Base-by-base conservation (phyloP, 2,797 vertebrate species). In the Tokudaia muenninki region DNA sequence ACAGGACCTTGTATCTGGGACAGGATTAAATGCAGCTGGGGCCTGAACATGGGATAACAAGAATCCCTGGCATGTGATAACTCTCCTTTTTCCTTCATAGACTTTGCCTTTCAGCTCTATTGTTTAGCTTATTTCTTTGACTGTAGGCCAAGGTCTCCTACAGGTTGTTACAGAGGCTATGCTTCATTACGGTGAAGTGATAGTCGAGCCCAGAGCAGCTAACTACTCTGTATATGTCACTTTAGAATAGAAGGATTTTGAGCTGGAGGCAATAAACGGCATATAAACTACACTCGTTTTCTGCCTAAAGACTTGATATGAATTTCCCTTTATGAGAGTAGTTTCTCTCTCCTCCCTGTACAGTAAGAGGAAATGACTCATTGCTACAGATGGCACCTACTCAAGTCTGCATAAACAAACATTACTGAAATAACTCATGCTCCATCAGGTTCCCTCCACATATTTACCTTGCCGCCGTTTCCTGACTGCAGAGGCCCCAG, bases 401-500 rank as follows among this genome's bases (percentile, higher is more conserved):
- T 70, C 72, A 44, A 78, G 92, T 88, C 79, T 89, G 24, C 55
- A 82, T 29, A 94, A 87, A 59, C n/a, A 91, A 82, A 80, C 50
- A 26, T 55, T 79, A 75, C 34, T 50, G 12, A 92, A 94, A 83
- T 87, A 97, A 41, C 52, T 95, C 63, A 31, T 37, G 29, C 90
- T 80, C 65, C 74, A 72, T 77, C 90, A 78, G 37, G n/a, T 74
- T n/a, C 9, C 4, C 22, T 26, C 37, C 24, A 44, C 26, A 0
- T 47, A 72, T 65, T 92, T 37, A 65, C n/a, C 55, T 87, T 50
- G 72, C 57, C 67, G 89, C 61, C 67, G 10, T 59, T 83, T 88
- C 34, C 78, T 86, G 72, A 4, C 55, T 29, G 2, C 37, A 37
- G 47, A 90, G 34, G 37, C 8, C 41, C 31, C 59, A 87, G 31